Base-by-base conservation (phyloP, 2,113 vertebrate species). In the Poecile atricapillus region DNA sequence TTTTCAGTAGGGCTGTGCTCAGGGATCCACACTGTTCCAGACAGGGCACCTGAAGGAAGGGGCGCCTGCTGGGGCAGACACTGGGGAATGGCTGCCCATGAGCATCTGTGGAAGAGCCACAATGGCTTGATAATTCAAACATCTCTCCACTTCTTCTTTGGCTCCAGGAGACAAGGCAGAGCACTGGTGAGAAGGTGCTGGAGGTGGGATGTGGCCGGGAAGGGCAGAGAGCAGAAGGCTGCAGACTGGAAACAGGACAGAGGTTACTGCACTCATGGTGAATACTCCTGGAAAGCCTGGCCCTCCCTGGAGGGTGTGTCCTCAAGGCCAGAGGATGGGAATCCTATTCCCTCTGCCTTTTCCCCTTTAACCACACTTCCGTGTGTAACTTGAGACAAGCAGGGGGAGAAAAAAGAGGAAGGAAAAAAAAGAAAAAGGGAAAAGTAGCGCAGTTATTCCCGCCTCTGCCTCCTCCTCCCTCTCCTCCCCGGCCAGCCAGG, bases 381-480 rank as follows among this genome's bases (percentile, higher is more conserved):
- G 68, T 1, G 14, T 95, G 97, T 97, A 97, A 97, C 85, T 94
- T 94, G 97, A 97, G 96, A 97, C 95, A 93, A 86, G 83, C 65
- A 76, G 35, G 43, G 74, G n/a, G 86, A 89, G 87, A 58, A 87
- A 92, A 80, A 87, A 69, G 65, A 49, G 60, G 71, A 84, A 76
- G 30, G 50, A 9, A 93, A 93, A 92, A 95, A 94, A 90, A 82
- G n/a, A 30, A 43, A 90, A 95, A 82, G 22, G 95, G 83, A 47
- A 93, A 95, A 94, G 37, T 8, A 63, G 90, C 39, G 9, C 58
- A 35, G 95, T 74, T 93, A 90, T 77, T 88, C 94, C 95, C 93
- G 93, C 97, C 97, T 95, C 94, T 10, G 39, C 94, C 94, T 90
- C 91, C 96, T 93, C 95, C 97, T 92, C 91, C 71, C 60, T 87